Percentiles rank a stretch among this genome's conserved stretches.
Conservation (phyloP, 37 sponge, comb jelly and placozoan species). For the Cliona cf. orientalis region DNA sequence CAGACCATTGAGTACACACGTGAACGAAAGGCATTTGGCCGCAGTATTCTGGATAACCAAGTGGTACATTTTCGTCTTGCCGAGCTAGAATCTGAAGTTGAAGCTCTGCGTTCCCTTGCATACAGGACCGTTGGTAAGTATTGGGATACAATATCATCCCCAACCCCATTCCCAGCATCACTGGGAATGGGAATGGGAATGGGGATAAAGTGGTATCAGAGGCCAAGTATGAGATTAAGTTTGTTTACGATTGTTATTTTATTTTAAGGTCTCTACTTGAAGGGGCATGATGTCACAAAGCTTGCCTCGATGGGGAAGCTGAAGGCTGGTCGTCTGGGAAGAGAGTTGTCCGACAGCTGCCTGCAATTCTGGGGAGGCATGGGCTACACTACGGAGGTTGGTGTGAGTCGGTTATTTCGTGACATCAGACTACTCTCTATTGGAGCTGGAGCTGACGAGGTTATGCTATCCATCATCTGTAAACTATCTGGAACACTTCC, state of each 20-base stretch:
- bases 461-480: constrained; percentile 94
- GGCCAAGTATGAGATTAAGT: too few species aligned
- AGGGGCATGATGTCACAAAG: constrained; percentile 86
- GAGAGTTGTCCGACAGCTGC: constrained; percentile 80
- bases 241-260: too few species aligned
- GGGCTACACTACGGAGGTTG: constrained; percentile 94
- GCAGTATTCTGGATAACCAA: constrained; percentile 88
- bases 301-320: constrained; percentile 98
- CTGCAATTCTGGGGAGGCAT: constrained; percentile 99
- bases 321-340: constrained; percentile 86
- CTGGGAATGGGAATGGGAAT: background rate
- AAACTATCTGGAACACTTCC: constrained; percentile 84
- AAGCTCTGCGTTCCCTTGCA: constrained; percentile 78
- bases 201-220: too few species aligned
- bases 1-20: constrained; percentile 81
- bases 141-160: background rate
- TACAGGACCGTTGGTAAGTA: constrained; percentile 74
- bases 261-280: constrained; percentile 53
- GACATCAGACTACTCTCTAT: constrained; percentile 89
- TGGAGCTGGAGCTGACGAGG: constrained; percentile 96
- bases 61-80: constrained; percentile 90
- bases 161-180: background rate
- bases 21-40: constrained; percentile 92
- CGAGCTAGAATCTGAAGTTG: constrained; percentile 92
- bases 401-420: constrained; percentile 76